These are phyloP conservation scores for Cyrtorhinus lividipennis DNA, from an alignment of 1,140 invertebrate species.

Conservation along the genomic window DNA sequence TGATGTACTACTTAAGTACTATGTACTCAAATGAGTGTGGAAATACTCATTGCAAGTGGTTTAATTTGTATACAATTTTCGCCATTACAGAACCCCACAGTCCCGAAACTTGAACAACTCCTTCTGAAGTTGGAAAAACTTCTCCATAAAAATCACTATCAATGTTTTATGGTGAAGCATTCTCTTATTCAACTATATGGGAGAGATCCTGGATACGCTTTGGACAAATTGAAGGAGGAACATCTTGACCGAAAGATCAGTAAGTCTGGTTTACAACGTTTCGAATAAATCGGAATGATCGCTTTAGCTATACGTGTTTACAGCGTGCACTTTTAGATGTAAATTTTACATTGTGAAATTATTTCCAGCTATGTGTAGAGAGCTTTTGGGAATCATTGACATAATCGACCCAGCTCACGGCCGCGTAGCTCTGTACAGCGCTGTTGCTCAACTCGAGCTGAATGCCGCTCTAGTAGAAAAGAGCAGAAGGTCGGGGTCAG, in stretches of 20 bases:
- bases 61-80: background rate
- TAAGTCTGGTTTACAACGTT: background rate
- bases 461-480: slow-evolving; percentile 39
- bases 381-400: slow-evolving; percentile 44
- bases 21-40: too few species aligned
- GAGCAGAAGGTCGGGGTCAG: slow-evolving; percentile 34
- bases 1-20: too few species aligned
- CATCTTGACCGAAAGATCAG: slow-evolving; percentile 41
- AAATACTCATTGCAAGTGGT: too few species aligned
- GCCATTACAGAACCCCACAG: slow-evolving; percentile 21
- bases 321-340: too few species aligned
- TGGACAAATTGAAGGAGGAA: slow-evolving; percentile 37
- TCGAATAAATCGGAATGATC: background rate
- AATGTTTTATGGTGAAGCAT: slow-evolving; percentile 61
- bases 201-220: slow-evolving; percentile 41
- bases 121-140: slow-evolving; percentile 45
- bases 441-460: slow-evolving; percentile 54
- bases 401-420: slow-evolving; percentile 52
- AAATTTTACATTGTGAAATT: background rate
- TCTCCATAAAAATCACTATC: slow-evolving; percentile 66
- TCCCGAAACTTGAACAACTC: slow-evolving; percentile 41
- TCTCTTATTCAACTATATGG: slow-evolving; percentile 62
- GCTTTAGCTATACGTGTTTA: too few species aligned
- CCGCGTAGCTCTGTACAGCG: slow-evolving; percentile 50
- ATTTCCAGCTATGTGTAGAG: slow-evolving; percentile 42